Base-by-base conservation (phyloP, 2,797 vertebrate genomes). In the Pantherophis vulpinus region DNA sequence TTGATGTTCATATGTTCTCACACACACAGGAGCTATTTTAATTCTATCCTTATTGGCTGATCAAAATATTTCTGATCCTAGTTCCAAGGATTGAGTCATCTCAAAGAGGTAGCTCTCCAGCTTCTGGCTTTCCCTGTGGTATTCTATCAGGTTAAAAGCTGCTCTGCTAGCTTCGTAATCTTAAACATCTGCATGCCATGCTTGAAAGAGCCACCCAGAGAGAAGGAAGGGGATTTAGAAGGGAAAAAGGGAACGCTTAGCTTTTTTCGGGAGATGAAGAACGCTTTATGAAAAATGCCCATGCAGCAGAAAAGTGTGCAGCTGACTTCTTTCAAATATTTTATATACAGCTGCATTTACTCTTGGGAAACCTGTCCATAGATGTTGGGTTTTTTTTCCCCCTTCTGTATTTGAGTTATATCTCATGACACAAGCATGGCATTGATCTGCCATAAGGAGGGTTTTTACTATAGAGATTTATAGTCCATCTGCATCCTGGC, bases 381-480 rank as follows among this genome's bases (percentile, higher is more conserved):
- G 86, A 87, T 42, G 83, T 54, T 54, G 58, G 55, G 2, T 14
- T 13, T 92, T 91, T 91, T 91, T 4, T 16, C 9, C 10, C 25
- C 11, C 51, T 74, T 74, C 47, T 92, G 91, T 63, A 92, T 91
- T 91, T 94, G 92, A 92, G 91, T 87, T 0, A 3, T 94, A 94
- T 90, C 94, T 96, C 94, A 94, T 1, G 0, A 47, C 42, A 91
- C 74, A 96, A 95, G 95, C 93, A 93, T 0, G 66, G 61, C 92
- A 90, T 93, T 91, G 93, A 95, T 93, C 94, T 95, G 87, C 12
- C 94, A 95, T 95, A 94, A 95, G 20, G 93, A 95, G 91, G 89
- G 32, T 37, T 89, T 92, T 59, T 90, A 89, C 79, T 93, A 83
- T 55, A 95, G 95, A 96, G 95, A 96, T 96, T 96, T 96, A 91